These are phyloP conservation scores for Pica pica DNA, from an alignment of 2,113 vertebrate genomes.

Conservation along the genomic window DNA sequence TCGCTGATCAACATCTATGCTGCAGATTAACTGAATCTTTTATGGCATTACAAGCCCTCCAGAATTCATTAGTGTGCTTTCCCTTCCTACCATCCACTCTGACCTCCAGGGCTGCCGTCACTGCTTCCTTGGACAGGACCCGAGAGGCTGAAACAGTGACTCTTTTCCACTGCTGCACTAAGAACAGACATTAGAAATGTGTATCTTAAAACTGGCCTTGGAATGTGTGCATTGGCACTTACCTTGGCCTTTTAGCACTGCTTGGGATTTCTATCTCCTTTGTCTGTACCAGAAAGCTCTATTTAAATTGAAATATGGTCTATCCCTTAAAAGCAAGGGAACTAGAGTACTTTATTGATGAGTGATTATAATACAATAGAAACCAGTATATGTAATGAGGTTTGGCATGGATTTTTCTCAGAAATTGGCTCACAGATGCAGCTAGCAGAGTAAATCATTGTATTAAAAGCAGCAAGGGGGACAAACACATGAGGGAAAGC, in stretches of 20 bases:
- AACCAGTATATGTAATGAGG: neutral
- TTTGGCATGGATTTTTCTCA: neutral
- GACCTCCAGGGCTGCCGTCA: neutral
- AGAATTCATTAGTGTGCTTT: constrained; percentile 69
- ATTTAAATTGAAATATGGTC: neutral
- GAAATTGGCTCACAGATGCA: neutral
- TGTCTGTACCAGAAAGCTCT: neutral
- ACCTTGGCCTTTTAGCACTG: neutral
- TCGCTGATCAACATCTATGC: constrained; percentile 72
- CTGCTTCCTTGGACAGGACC: neutral
- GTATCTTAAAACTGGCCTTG: neutral
- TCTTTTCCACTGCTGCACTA: neutral
- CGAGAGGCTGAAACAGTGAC: neutral
- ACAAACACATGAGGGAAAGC: neutral
- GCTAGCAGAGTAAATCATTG: neutral
- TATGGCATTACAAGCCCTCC: constrained; percentile 67
- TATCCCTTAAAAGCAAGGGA: neutral
- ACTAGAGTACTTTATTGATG: neutral
- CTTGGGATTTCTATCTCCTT: neutral
- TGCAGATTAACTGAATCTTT: constrained; percentile 78
- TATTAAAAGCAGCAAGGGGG: neutral
- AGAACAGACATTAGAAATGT: neutral
- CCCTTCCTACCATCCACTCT: constrained; percentile 23
- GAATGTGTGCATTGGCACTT: neutral
- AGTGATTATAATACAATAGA: neutral